Evolutionary conservation across 2,888 invertebrate species (phyloP).

Genomic region (Ophonus ardosiacus): DNA sequence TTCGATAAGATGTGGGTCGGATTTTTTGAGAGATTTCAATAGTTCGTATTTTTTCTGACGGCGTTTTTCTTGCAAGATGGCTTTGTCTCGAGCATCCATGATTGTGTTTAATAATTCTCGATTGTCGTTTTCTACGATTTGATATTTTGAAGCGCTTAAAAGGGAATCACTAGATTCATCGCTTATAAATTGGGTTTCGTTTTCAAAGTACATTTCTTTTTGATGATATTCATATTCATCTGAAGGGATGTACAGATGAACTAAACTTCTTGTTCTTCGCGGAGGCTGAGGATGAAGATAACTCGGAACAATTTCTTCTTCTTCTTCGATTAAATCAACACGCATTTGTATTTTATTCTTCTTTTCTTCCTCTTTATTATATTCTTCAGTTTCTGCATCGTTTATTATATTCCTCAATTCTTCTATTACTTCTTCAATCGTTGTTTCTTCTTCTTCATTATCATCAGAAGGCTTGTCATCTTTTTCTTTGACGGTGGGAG

Average conservation of each 20-base stretch:
- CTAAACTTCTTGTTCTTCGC: constrained; percentile 84
- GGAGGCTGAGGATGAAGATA: constrained; percentile 90
- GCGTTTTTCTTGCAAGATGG: constrained; percentile 70
- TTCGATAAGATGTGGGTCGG: constrained; percentile 73
- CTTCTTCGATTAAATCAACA: constrained; percentile 76
- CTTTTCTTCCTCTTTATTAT: constrained; percentile 74
- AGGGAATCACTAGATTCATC: constrained; percentile 86
- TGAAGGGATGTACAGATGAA: constrained; percentile 82
- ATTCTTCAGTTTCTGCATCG: constrained; percentile 86
- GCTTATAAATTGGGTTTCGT: constrained; percentile 80
- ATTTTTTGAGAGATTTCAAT: constrained; percentile 74
- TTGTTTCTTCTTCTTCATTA: constrained; percentile 87
- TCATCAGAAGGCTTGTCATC: constrained; percentile 42
- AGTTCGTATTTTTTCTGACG: constrained; percentile 70
- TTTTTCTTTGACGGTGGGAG: constrained; percentile 68
- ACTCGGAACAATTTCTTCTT: constrained; percentile 86
- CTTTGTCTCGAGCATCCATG: constrained; percentile 77
- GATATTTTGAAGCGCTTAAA: constrained; percentile 80
- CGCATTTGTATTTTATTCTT: constrained; percentile 71
- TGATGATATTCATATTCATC: constrained; percentile 78
- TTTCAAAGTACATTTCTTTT: constrained; percentile 78
- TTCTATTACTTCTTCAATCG: constrained; percentile 92
- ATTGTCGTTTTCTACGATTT: constrained; percentile 71
- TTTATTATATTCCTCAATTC: constrained; percentile 91
- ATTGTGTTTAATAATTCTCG: constrained; percentile 80